Conservation (phyloP, 2,888 invertebrate species). For the Hirtodrosophila cameraria region DNA sequence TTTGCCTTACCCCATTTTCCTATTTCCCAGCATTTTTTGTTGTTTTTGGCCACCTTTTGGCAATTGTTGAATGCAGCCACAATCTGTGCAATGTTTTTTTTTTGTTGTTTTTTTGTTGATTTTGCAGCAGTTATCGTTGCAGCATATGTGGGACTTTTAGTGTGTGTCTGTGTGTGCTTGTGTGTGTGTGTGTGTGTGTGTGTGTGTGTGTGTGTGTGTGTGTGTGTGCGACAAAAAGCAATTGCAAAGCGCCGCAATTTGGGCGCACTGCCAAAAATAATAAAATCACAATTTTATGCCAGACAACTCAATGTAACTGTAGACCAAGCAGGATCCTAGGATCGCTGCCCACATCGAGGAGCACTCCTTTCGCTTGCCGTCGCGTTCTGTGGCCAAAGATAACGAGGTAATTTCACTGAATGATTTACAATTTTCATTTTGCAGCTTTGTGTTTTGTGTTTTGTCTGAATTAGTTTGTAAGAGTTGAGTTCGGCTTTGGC, state of each 20-base stretch:
- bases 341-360: constrained; percentile 19
- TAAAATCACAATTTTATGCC: constrained; percentile 69
- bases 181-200: constrained; percentile 19
- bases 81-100: constrained; percentile 58
- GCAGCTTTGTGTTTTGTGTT: constrained; percentile 35
- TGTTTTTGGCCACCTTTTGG: constrained; percentile 47
- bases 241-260: constrained; percentile 42
- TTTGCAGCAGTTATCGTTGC: constrained; percentile 25
- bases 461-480: constrained; percentile 44
- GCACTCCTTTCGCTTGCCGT: background rate
- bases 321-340: constrained; percentile 37
- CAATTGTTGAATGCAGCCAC: constrained; percentile 70
- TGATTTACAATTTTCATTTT: constrained; percentile 70
- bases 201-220: constrained; percentile 15
- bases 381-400: constrained; percentile 69
- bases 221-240: constrained; percentile 22
- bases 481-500: constrained; percentile 31
- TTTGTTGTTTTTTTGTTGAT: constrained; percentile 42
- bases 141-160: constrained; percentile 52
- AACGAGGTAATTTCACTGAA: constrained; percentile 81
- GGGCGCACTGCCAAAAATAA: constrained; percentile 79
- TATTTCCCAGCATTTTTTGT: constrained; percentile 6
- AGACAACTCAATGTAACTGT: constrained; percentile 64
- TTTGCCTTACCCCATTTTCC: constrained; percentile 16
- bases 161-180: constrained; percentile 20